Evolutionary conservation across 2,113 vertebrate genomes (phyloP).

Genomic region (Girardinichthys multiradiatus): DNA sequence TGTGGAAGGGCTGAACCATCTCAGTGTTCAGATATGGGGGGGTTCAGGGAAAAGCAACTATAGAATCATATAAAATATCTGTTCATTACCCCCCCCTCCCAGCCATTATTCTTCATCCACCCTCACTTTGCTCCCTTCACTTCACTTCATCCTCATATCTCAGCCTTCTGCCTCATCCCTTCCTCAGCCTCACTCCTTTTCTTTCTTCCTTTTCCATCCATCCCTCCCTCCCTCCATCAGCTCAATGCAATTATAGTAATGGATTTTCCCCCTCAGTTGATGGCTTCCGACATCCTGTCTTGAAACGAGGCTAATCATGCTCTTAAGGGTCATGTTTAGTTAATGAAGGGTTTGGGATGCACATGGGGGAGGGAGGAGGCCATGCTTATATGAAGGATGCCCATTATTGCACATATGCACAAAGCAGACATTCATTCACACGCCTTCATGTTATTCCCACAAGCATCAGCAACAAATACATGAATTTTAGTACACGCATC

Average conservation of each 20-base stretch:
- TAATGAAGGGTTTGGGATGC: conserved; percentile 93
- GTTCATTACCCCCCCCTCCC: conserved; percentile 50
- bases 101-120: conserved; percentile 35
- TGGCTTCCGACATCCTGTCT: conserved; percentile 98
- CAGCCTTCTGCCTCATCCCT: conserved; percentile 68
- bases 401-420: conserved; percentile 21
- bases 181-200: conserved; percentile 73
- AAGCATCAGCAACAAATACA: neutral
- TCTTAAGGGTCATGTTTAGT: conserved; percentile 97
- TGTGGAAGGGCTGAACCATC: conserved; percentile 96
- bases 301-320: conserved; percentile 92
- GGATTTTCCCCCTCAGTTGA: conserved; percentile 88
- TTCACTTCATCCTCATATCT: conserved; percentile 68
- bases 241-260: conserved; percentile 97
- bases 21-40: conserved; percentile 75
- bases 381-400: conserved; percentile 53
- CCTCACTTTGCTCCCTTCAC: conserved; percentile 37
- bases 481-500: conserved; percentile 50
- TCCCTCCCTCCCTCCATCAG: conserved; percentile 66
- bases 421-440: conserved; percentile 30
- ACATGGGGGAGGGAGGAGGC: conserved; percentile 48
- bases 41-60: conserved; percentile 80
- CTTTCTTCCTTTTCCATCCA: conserved; percentile 54
- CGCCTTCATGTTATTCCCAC: conserved; percentile 27
- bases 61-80: conserved; percentile 75